A percentile compares a stretch with the other conserved stretches of the same genome.
These are phyloP conservation scores for Peucedramus taeniatus DNA, from an alignment of 2,113 vertebrate species.

Conservation along the genomic window DNA sequence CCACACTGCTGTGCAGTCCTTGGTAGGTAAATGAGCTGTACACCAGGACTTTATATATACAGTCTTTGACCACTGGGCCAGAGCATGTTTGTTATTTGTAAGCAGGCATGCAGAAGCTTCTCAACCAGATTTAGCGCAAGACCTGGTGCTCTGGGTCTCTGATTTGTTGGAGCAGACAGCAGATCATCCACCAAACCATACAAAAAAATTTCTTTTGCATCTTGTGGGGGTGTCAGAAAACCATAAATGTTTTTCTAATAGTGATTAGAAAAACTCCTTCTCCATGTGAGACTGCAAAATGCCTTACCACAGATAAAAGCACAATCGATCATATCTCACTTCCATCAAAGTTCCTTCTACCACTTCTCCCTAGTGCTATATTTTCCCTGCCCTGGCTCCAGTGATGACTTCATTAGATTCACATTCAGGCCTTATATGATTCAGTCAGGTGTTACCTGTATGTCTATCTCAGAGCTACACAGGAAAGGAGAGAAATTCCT, in stretches of 20 bases:
- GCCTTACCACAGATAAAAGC: not conserved
- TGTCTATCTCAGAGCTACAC: not conserved
- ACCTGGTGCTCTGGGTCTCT: not conserved
- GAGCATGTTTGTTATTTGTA: not conserved
- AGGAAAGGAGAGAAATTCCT: not conserved
- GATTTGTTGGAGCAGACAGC: not conserved
- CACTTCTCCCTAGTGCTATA: not conserved
- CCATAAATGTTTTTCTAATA: not conserved
- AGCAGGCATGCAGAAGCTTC: not conserved
- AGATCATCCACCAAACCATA: not conserved
- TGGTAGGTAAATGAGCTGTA: not conserved
- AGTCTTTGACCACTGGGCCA: not conserved
- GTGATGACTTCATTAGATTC: not conserved
- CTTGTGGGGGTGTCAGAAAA: not conserved
- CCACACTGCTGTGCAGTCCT: not conserved
- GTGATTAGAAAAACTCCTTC: not conserved
- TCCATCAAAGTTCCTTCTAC: not conserved
- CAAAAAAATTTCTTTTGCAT: not conserved
- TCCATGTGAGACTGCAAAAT: not conserved
- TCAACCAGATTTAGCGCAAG: not conserved
- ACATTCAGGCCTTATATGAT: not conserved
- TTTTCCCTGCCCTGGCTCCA: not conserved
- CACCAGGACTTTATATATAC: not conserved
- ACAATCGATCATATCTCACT: not conserved
- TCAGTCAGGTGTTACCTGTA: slow-evolving; percentile 25